Conservation (phyloP, 2,797 vertebrate genomes). For the Microcaecilia unicolor region DNA sequence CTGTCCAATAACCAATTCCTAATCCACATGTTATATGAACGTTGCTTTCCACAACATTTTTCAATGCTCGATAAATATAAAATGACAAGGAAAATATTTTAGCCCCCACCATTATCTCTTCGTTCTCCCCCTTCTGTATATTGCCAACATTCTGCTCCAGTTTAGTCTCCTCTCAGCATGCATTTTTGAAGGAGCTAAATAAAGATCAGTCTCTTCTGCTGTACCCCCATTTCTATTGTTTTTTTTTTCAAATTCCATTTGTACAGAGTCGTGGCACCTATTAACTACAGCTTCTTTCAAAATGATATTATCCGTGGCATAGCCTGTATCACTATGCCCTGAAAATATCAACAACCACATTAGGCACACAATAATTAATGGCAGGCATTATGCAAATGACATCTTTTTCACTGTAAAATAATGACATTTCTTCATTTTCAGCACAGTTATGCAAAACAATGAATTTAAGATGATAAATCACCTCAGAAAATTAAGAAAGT, state of each 20-base stretch:
- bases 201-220: constrained; percentile 56
- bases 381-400: constrained; percentile 76
- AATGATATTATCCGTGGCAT: constrained; percentile 70
- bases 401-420: constrained; percentile 71
- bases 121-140: too few species aligned
- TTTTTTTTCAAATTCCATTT: constrained; percentile 44
- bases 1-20: too few species aligned
- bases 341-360: constrained; percentile 77
- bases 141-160: constrained; percentile 45
- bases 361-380: constrained; percentile 75
- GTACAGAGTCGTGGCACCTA: constrained; percentile 63
- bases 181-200: constrained; percentile 49
- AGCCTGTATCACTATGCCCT: constrained; percentile 67
- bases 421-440: constrained; percentile 76
- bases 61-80: too few species aligned
- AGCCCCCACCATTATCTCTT: too few species aligned
- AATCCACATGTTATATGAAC: too few species aligned
- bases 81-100: too few species aligned
- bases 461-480: constrained; percentile 70
- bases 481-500: constrained; percentile 62
- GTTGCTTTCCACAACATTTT: too few species aligned
- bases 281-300: constrained; percentile 63
- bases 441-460: constrained; percentile 73
- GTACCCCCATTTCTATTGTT: constrained; percentile 40
- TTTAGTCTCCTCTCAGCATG: constrained; percentile 44